These are phyloP conservation scores for Psettodes erumei DNA, from an alignment of 2,113 vertebrate genomes.

Conservation along the genomic window DNA sequence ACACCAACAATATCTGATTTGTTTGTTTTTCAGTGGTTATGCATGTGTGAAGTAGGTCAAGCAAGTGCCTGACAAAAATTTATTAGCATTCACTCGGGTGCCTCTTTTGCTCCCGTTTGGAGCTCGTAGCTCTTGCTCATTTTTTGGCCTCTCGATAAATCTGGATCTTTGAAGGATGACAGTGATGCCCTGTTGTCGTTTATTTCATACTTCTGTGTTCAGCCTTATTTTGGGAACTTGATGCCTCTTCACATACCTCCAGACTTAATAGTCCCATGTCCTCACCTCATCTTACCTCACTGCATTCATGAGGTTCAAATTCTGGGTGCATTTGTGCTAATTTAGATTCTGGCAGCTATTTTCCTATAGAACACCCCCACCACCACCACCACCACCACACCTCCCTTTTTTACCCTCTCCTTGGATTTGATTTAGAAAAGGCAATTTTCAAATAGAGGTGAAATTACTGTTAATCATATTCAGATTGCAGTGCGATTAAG, in stretches of 20 bases:
- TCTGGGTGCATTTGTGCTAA: conserved; percentile 22
- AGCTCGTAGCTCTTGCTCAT: not conserved
- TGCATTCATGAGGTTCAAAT: conserved; percentile 29
- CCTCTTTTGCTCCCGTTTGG: conserved; percentile 11
- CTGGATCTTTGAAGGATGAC: conserved; percentile 3
- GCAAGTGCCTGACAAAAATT: conserved; percentile 33
- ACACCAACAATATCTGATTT: conserved; percentile 4
- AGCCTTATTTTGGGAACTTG: conserved; percentile 22
- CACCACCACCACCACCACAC: too few relatives aligned
- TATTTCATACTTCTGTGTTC: conserved; percentile 17
- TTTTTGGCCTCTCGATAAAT: conserved; percentile 6
- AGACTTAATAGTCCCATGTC: not conserved
- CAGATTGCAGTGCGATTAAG: conserved; percentile 64
- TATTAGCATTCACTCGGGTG: conserved; percentile 19
- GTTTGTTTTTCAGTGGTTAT: conserved; percentile 38
- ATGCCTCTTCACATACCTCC: conserved; percentile 15
- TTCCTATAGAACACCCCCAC: conserved; percentile 25
- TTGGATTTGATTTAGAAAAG: conserved; percentile 36
- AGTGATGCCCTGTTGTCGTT: not conserved
- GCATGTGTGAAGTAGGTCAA: conserved; percentile 54
- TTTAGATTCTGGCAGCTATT: conserved; percentile 40
- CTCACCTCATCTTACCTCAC: conserved; percentile 15
- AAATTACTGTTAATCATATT: conserved; percentile 67
- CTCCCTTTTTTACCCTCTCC: not conserved
- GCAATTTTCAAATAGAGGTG: conserved; percentile 53